Base-by-base conservation (phyloP, 2,888 invertebrate genomes). In the Drosophila birchii region DNA sequence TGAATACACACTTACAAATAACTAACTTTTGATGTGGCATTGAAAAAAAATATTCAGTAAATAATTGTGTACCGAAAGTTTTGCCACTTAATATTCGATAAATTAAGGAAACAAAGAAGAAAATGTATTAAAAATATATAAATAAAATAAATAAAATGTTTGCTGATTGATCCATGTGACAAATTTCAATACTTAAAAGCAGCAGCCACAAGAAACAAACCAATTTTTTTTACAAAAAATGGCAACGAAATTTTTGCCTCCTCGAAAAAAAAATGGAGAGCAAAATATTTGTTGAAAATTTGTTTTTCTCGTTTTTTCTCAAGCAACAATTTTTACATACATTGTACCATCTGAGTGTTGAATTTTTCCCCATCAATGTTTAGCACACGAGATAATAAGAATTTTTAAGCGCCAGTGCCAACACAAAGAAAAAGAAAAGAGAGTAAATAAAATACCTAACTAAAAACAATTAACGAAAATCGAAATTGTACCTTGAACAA, bases 261-360 rank as follows among this genome's bases (percentile, higher is more conserved):
- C 12, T 55, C 32, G 9, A 2, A 2, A 4, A 20, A 36, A 38
- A 38, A 32, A 5, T 11, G 11, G 43, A 6, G 7, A 12, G 18
- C 57, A 41, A 39, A 51, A 36, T 16, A 53, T 53, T 36, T 36
- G 51, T 53, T 53, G 36, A 36, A 36, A 23, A 23, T 23, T 47
- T 49, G n/a, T 47, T 34, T 49, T 47, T 55, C 47, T 57, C 57
- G 60, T 67, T 81, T 81, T 81, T 64, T 55, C 47, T 38, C 61
- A 67, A 67, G 66, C 20, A 44, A 73, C 59, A 71, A 74, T 78
- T 86, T 81, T 51, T 51, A 51, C 51, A 51, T 83, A 81, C 76
- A 58, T 82, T 75, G 78, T 85, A 78, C 77, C 74, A 80, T 83
- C 80, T 73, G 84, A 78, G 76, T 86, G 84, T 85, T 85, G 77